These are phyloP conservation scores for Nephrotoma guestfalica DNA, from an alignment of 2,888 invertebrate genomes.

Conservation along the genomic window DNA sequence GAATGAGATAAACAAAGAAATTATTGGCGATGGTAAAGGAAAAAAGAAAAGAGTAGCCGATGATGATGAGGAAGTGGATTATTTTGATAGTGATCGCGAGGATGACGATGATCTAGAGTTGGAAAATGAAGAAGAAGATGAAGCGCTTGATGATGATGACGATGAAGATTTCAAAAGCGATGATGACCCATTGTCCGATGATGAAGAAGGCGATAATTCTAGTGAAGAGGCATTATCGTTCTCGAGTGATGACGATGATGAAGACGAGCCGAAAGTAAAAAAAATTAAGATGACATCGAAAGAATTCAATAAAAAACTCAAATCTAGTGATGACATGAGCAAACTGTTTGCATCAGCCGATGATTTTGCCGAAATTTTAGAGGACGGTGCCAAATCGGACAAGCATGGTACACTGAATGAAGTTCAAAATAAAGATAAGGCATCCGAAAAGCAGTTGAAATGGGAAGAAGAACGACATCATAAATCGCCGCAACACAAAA, in stretches of 20 bases:
- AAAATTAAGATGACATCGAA: conserved; percentile 5
- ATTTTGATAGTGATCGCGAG: conserved; percentile 12
- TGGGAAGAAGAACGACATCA: conserved; percentile 58
- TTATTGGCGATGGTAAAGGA: conserved; percentile 46
- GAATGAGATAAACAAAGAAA: conserved; percentile 43
- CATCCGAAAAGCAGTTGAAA: conserved; percentile 60
- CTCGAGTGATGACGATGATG: conserved; percentile 23
- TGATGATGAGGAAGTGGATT: conserved; percentile 21
- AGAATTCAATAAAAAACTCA: conserved; percentile 25
- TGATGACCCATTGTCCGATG: conserved; percentile 18
- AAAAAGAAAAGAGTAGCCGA: conserved; percentile 18
- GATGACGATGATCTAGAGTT: conserved; percentile 22
- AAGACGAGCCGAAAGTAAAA: conserved; percentile 17
- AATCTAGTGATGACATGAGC: conserved; percentile 34
- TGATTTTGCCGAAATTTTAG: conserved; percentile 75
- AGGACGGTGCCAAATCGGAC: conserved; percentile 60
- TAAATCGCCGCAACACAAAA: background rate
- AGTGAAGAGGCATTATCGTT: conserved; percentile 17
- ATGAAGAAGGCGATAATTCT: conserved; percentile 14
- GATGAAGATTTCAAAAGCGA: conserved; percentile 18
- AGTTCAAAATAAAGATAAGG: conserved; percentile 59
- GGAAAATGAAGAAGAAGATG: conserved; percentile 24
- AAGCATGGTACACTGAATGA: conserved; percentile 51
- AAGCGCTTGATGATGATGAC: conserved; percentile 13
- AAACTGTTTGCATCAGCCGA: conserved; percentile 72